These are phyloP conservation scores for Phytoseiulus persimilis DNA, from an alignment of 2,888 invertebrate species.

Conservation along the genomic window DNA sequence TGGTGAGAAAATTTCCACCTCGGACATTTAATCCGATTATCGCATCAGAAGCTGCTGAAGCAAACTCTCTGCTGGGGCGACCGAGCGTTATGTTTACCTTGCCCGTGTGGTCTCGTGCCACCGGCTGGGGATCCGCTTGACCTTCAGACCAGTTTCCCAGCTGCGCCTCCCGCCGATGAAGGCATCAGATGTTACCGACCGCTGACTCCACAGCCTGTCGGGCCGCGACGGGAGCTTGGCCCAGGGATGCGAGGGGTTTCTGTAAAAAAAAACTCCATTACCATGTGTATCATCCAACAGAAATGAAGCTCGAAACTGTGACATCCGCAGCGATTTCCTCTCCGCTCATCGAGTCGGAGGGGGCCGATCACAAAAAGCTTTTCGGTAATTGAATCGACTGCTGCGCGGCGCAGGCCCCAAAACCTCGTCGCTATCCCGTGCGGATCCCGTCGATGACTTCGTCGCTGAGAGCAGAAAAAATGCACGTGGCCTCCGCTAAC, in stretches of 20 bases:
- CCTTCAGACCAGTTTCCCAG: neutral
- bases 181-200: neutral
- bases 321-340: neutral
- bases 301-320: neutral
- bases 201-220: neutral
- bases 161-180: neutral
- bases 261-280: neutral
- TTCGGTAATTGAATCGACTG: neutral
- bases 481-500: neutral
- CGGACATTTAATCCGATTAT: conserved; percentile 49
- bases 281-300: neutral
- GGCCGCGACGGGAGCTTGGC: neutral
- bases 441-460: neutral
- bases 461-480: neutral
- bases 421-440: neutral
- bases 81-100: neutral
- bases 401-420: neutral
- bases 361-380: neutral
- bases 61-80: no score
- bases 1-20: conserved; percentile 50
- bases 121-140: neutral
- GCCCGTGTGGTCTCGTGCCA: neutral
- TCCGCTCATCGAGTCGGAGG: neutral
- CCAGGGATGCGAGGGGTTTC: no score
- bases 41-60: no score